Percentiles rank a stretch among this genome's conserved stretches.
Conservation (phyloP, 2,113 vertebrate genomes). For the Octodon degus region DNA sequence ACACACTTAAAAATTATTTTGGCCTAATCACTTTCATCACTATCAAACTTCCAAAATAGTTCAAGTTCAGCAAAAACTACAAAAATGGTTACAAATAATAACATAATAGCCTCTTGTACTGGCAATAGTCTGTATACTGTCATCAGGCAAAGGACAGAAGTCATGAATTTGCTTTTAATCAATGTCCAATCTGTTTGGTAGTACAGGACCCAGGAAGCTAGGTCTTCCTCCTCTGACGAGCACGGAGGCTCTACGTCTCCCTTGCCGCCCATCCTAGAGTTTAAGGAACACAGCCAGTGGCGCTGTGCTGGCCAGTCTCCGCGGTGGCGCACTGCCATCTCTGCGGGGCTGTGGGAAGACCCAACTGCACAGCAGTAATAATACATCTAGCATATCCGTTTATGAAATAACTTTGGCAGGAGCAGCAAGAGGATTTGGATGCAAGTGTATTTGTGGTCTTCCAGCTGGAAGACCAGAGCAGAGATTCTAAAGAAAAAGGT, state of each 20-base stretch:
- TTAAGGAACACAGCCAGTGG: not conserved
- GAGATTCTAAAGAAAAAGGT: constrained; percentile 72
- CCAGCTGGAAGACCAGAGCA: constrained; percentile 79
- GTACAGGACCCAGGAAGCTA: not conserved
- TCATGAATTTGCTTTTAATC: not conserved
- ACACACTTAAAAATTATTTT: not conserved
- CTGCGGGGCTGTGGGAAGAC: constrained; percentile 38
- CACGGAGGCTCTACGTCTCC: not conserved
- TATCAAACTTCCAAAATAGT: not conserved
- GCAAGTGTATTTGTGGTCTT: constrained; percentile 64
- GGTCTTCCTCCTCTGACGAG: not conserved
- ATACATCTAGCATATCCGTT: constrained; percentile 69
- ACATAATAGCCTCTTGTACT: not conserved
- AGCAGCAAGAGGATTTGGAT: constrained; percentile 60
- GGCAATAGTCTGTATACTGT: not conserved
- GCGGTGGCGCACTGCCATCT: constrained; percentile 23
- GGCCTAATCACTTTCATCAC: not conserved
- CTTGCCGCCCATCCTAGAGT: not conserved
- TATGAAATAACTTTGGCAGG: constrained; percentile 75
- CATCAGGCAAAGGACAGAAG: not conserved
- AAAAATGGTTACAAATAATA: not conserved
- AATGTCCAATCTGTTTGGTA: not conserved
- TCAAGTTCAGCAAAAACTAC: not conserved
- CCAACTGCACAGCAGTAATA: constrained; percentile 58
- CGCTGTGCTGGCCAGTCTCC: not conserved